Base-by-base conservation (phyloP, 2,113 vertebrate species). In the Protomyctophum bolini region DNA sequence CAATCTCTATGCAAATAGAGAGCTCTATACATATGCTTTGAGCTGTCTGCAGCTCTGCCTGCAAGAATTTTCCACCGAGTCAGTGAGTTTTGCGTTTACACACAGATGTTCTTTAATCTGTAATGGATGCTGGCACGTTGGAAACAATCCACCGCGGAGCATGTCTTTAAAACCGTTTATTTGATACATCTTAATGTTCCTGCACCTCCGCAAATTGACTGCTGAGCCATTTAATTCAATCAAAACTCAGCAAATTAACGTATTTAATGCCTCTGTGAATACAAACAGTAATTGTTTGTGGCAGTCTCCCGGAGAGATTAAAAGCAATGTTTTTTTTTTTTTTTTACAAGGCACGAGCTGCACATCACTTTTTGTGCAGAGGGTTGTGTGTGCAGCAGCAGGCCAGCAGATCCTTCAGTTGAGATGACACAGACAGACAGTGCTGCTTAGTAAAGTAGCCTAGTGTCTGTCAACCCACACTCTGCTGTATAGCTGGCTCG, bases 81-180 rank as follows among this genome's bases (percentile, higher is more conserved):
- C 83, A 88, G 83, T 88, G 86, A 86, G 83, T 90, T 90, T 87
- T 83, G 84, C 68, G 75, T 75, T 87, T 21, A 21, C 21, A 86
- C 81, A 60, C 86, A 90, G 87, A 91, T 90, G 84, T 91, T 89
- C 86, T 89, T 89, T 91, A 91, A 92, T 92, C 88, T 91, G 84
- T 82, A 87, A 89, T 90, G 85, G 86, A 91, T 85, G 83, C 89
- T 85, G 84, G 83, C 84, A 21, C 21, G 62, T 85, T 87, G 82
- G 83, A 84, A 41, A 84, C 84, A 88, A 89, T 88, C 87, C 86
- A 87, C 83, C 86, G 80, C 68, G 74, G 79, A 87, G 83, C 86
- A 76, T 88, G 87, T 86, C 85, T 90, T 90, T 80, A 84, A 83
- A 88, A 90, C 77, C 69, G 87, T 88, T 89, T 89, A 84, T 84